Evolutionary conservation across 2,797 vertebrate species (phyloP), one percentile per base, ranked within the genome.

Genomic region (Calcarius lapponicus): DNA sequence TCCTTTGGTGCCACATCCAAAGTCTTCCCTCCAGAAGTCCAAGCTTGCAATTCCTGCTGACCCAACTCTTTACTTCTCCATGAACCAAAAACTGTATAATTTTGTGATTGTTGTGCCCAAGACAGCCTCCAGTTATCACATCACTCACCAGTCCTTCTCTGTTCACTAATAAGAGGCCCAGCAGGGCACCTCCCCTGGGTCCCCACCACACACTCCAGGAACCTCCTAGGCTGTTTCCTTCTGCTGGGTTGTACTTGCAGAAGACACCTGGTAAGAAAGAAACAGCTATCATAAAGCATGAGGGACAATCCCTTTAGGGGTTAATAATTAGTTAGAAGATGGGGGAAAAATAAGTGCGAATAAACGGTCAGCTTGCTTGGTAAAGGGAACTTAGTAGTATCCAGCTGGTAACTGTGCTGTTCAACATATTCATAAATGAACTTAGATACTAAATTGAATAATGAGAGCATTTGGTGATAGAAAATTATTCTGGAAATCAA

Each of bases 401-500:
- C 93, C 90, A 97, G 90, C 93, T 97, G 92, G 92, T 93, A 80
- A 82, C 93, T 90, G 51, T 76, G 71, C 92, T 93, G 88, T 85
- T 95, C 83, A 94, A 88, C 80, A 95, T 95, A 95, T 86, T 94
- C 73, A 80, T 82, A 95, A 93, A 82, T 84, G 71, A 97, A 92
- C 83, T 93, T 86, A 70, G 83, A 80, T 96, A 95, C 95, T 97
- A 93, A 88, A 90, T 73, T 90, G 88, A 97, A 84, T 96, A 94
- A 95, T 85, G 86, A 94, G 83, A 96, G 94, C 95, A 96, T 94
- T 93, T 95, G 92, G 94, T 73, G 80, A 92, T 85, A 88, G 26
- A 90, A 94, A 93, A 92, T 95, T 95, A 95, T 94, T 96, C 90
- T 95, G 90, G 83, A 95, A 95, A 92, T 93, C 66, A 95, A 96